Percentiles rank a stretch among this genome's conserved stretches.
phyloP scores from a whole-genome alignment of 2,113 vertebrate genomes.

The Columbina picui region DNA sequence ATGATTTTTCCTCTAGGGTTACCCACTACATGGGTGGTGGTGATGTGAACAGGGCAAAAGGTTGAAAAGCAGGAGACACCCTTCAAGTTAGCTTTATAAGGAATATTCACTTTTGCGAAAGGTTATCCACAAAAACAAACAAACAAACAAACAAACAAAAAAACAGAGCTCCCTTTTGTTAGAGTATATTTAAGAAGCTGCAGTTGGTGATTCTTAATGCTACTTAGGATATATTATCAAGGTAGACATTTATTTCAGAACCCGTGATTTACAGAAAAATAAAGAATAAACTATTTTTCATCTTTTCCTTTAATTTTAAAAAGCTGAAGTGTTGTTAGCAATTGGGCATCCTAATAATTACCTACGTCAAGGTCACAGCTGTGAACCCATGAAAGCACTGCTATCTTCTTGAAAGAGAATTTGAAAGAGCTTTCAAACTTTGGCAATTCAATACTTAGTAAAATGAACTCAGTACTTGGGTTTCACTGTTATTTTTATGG shows the following conservation, averaged over 20 bases:
- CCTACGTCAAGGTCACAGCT: slow-evolving; percentile 8
- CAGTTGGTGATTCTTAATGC: not conserved
- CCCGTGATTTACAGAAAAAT: not conserved
- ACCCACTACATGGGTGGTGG: not conserved
- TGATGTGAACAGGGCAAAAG: not conserved
- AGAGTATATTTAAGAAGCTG: not conserved
- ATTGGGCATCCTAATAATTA: slow-evolving; percentile 11
- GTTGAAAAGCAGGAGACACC: not conserved
- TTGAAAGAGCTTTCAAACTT: not conserved
- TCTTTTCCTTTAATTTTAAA: not conserved
- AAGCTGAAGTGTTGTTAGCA: not conserved
- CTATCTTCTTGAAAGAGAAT: not conserved
- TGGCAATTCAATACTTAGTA: not conserved
- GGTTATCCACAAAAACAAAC: not conserved
- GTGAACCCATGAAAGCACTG: not conserved
- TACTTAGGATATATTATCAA: not conserved
- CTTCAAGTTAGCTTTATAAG: not conserved
- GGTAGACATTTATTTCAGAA: not conserved
- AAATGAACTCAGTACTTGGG: not conserved
- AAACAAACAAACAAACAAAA: no score
- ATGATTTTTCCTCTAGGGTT: not conserved
- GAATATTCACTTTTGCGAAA: not conserved
- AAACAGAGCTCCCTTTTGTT: not conserved
- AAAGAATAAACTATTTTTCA: not conserved
- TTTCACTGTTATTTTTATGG: not conserved